phyloP scores from a whole-genome alignment of 2,797 vertebrate species.

The Dryobates pubescens region DNA sequence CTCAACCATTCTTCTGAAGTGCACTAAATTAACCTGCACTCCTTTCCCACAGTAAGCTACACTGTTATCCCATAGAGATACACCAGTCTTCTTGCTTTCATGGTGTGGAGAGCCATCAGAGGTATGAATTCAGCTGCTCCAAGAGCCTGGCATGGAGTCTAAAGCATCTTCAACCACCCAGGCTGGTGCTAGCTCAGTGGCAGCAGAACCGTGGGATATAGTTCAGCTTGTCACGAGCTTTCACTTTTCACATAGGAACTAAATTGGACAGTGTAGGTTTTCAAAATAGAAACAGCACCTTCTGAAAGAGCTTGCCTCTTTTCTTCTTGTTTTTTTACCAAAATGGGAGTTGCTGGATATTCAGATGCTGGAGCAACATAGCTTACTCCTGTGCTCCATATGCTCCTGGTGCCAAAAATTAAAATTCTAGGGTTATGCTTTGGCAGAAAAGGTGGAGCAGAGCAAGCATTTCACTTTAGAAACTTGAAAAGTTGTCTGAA shows the following conservation, averaged over 20 bases:
- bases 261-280: not conserved
- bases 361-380: not conserved
- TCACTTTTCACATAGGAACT: not conserved
- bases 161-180: not conserved
- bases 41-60: too few species aligned
- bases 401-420: not conserved
- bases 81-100: too few species aligned
- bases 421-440: not conserved
- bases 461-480: not conserved
- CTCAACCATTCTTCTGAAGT: too few species aligned
- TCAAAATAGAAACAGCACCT: not conserved
- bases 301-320: accelerated
- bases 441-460: not conserved
- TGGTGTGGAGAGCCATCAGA: not conserved
- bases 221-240: not conserved
- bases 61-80: too few species aligned
- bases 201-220: not conserved
- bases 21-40: too few species aligned
- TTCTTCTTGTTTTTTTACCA: accelerated
- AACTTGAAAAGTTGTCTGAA: not conserved
- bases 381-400: not conserved
- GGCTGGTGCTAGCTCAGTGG: accelerated
- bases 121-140: not conserved
- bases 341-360: not conserved
- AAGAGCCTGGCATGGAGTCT: accelerated